Evolutionary conservation across 2,888 invertebrate species (phyloP), one percentile per base, ranked within the genome.

Genomic region (Cheiracanthium punctorium): DNA sequence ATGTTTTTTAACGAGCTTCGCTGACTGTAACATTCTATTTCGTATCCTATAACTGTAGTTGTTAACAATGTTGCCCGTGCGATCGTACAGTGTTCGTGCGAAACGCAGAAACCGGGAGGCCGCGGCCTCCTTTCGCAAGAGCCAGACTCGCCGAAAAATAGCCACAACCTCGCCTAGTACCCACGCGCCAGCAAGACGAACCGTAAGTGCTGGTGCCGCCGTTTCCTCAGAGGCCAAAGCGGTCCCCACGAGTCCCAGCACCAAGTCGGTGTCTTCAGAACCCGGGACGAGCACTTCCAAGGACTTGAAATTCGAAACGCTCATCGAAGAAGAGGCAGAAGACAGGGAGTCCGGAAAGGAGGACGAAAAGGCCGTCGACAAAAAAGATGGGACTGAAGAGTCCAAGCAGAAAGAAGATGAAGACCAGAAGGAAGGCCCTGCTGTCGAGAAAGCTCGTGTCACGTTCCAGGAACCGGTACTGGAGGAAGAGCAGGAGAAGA

Each of bases 11-110:
- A n/a, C n/a, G n/a, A n/a, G n/a, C n/a, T n/a, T n/a, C n/a, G n/a
- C n/a, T n/a, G n/a, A n/a, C n/a, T n/a, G n/a, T n/a, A n/a, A n/a
- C n/a, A n/a, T n/a, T n/a, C n/a, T n/a, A n/a, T 48, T 48, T 48
- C 14, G 17, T 33, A 8, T 32, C 5, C 10, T n/a, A n/a, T n/a
- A n/a, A n/a, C n/a, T n/a, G n/a, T n/a, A n/a, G n/a, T 5, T 20
- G n/a, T 41, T 0, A 82, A 86, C 17, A 67, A 89, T 89, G 89
- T 52, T 89, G 20, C 88, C 89, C 17, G 89, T 89, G 14, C 72
- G 89, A 17, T 89, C 89, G 14, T 89, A 89, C 76, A 89, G 89
- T 69, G 88, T 89, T 20, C 89, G 89, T 17, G 82, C 88, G 82
- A 89, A 89, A 52, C 37, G 85, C 29, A 77, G 89, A 33, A 89